Conservation (phyloP, 2,797 vertebrate species). For the Harpagifer antarcticus region DNA sequence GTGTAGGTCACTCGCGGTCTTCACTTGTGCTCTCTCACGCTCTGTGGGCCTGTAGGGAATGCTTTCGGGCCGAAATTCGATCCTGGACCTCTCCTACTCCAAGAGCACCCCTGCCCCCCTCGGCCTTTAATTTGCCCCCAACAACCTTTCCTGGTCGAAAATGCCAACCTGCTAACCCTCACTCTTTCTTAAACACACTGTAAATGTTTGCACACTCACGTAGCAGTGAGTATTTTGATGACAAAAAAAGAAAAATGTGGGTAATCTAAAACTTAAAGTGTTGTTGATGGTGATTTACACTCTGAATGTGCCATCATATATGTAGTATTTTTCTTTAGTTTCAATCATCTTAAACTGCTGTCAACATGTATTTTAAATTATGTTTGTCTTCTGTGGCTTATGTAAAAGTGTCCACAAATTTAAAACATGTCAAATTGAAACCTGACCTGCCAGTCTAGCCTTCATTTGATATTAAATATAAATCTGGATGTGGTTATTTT, state of each 20-base stretch:
- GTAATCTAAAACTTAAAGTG: too few relatives aligned
- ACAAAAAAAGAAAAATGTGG: background rate
- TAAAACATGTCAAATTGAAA: background rate
- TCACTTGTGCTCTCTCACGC: constrained; percentile 51
- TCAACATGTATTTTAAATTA: constrained; percentile 17
- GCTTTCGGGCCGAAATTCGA: constrained; percentile 87
- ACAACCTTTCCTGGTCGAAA: constrained; percentile 32
- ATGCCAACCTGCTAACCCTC: constrained; percentile 52
- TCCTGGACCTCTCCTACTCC: constrained; percentile 62
- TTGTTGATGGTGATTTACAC: background rate
- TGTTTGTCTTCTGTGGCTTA: background rate
- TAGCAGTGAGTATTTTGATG: background rate
- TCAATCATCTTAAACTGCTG: background rate
- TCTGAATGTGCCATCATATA: background rate
- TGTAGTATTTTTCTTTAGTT: constrained; percentile 1
- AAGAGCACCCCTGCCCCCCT: constrained; percentile 36
- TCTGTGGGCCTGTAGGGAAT: constrained; percentile 64
- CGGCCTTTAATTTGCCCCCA: constrained; percentile 17
- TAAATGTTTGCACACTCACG: constrained; percentile 24
- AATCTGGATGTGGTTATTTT: constrained; percentile 44
- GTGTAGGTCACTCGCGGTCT: constrained; percentile 74
- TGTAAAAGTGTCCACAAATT: background rate
- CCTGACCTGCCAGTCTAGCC: background rate
- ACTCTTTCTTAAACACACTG: constrained; percentile 47
- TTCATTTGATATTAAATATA: constrained; percentile 19